Evolutionary conservation across 2,113 vertebrate genomes (phyloP), one percentile per base, ranked within the genome.

Genomic region (Girardinichthys multiradiatus): DNA sequence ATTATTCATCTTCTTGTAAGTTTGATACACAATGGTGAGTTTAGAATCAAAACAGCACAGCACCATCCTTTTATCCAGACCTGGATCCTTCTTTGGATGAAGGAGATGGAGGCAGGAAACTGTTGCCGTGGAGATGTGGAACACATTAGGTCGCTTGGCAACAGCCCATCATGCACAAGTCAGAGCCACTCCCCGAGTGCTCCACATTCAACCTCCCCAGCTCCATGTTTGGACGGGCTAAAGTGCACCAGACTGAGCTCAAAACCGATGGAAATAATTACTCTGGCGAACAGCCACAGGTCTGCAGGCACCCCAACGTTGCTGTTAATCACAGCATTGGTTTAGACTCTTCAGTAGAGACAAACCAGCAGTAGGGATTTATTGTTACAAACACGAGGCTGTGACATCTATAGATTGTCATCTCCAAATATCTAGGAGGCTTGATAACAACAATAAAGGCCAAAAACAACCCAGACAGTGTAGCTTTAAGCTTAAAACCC

Each of bases 91-190:
- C 77, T 86, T 76, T 85, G 74, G 69, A 82, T 77, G 80, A 76
- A 89, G 79, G 89, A 92, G 88, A 86, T 85, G 80, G 88, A 93
- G 83, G 86, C 85, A 90, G 87, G 90, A 76, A 87, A 90, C 83
- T 68, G 93, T 95, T 94, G 92, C 91, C 83, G 80, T 91, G 92
- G 93, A 87, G 84, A 95, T 86, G 30, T 60, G 79, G 67, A 90
- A 90, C 87, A 90, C 88, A 89, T 87, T 80, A 64, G 86, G 92
- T 94, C 84, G 89, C 93, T 89, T 73, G 76, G 93, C 92, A 95
- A 95, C 93, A 92, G 82, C 81, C 91, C 88, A 89, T 90, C 85
- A 48, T 82, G 86, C 86, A 88, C 82, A 76, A 77, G 73, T 70
- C 84, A 69, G 80, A 74, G 77, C 87, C 92, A 86, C 91, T 92